Base-by-base conservation (phyloP, 2,888 invertebrate genomes). In the Anoncus sp. region DNA sequence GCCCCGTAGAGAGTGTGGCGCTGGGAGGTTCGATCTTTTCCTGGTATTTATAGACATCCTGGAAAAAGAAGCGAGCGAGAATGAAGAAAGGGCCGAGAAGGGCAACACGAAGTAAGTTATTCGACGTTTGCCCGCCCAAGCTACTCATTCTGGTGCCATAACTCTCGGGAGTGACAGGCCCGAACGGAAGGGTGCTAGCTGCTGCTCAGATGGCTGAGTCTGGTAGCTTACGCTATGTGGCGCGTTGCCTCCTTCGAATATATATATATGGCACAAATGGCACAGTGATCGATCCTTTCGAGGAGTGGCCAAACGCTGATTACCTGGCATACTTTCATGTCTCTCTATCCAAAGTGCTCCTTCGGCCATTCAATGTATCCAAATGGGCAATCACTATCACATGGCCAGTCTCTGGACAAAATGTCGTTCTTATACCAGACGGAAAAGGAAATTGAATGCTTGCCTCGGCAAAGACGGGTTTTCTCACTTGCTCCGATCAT, bases 121-220 rank as follows among this genome's bases (percentile, higher is more conserved):
- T 89, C 90, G 90, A 89, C 89, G 88, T 88, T 89, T 86, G 87
- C 89, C 90, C 90, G 88, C 89, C 90, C 89, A 87, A 89, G 90
- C 90, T 86, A 89, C 90, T 90, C 90, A 89, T 89, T 90, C 88
- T 85, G 86, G 86, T 85, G 86, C 88, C 89, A 90, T 90, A 90
- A 90, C 87, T 90, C 89, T 89, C 85, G 40, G 71, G 85, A 87
- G 89, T 89, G 90, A 90, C 90, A 89, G 89, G 84, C 86, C 82
- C 84, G 87, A 90, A 88, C 89, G 89, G 90, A 90, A 90, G 89
- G 89, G 87, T 87, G 88, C 79, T 20, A 31, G n/a, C n/a, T 53
- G 22, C 63, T 59, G 49, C 53, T 63, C 72, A 57, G 51, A 69
- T 78, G 72, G 71, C 72, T 57, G 38, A 22, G 24, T 63, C 47